Percentiles rank a stretch among this genome's conserved stretches.
phyloP scores from a whole-genome alignment of 2,797 vertebrate genomes.

The Mionectes olivaceus region DNA sequence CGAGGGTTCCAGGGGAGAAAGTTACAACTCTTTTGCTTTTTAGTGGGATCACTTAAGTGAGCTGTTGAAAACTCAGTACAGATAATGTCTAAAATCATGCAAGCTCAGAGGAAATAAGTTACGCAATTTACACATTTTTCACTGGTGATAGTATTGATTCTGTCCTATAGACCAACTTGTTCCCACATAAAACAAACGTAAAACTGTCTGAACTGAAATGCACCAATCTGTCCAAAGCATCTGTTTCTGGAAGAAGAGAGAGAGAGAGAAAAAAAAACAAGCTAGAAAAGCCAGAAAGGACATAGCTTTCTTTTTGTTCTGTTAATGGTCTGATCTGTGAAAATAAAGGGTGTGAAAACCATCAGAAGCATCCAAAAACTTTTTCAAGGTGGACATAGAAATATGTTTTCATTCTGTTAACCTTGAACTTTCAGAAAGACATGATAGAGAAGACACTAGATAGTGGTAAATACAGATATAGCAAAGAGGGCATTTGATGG shows the following conservation, averaged over 20 bases:
- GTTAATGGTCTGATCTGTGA: constrained; percentile 55
- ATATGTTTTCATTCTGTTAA: constrained; percentile 17
- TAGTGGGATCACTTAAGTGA: not conserved
- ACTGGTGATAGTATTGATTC: not conserved
- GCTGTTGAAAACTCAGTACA: not conserved
- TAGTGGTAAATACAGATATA: not conserved
- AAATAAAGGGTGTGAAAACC: constrained; percentile 63
- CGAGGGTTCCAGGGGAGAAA: not conserved
- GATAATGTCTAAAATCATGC: not conserved
- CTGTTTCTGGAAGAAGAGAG: not conserved
- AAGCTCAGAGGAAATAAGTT: not conserved
- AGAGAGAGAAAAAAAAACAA: not conserved
- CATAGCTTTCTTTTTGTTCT: not conserved
- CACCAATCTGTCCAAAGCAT: not conserved
- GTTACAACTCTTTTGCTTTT: not conserved
- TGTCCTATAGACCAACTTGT: not conserved
- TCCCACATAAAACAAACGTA: not conserved
- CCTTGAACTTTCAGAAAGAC: constrained; percentile 44
- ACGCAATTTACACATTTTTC: constrained; percentile 40
- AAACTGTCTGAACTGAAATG: not conserved
- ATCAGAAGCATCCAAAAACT: constrained; percentile 25
- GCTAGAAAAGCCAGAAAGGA: not conserved
- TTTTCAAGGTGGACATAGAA: constrained; percentile 13
- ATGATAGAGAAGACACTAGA: not conserved
- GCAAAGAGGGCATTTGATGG: not conserved